Base-by-base conservation (phyloP, 23 tunicate genomes). In the Botrylloides violaceus region DNA sequence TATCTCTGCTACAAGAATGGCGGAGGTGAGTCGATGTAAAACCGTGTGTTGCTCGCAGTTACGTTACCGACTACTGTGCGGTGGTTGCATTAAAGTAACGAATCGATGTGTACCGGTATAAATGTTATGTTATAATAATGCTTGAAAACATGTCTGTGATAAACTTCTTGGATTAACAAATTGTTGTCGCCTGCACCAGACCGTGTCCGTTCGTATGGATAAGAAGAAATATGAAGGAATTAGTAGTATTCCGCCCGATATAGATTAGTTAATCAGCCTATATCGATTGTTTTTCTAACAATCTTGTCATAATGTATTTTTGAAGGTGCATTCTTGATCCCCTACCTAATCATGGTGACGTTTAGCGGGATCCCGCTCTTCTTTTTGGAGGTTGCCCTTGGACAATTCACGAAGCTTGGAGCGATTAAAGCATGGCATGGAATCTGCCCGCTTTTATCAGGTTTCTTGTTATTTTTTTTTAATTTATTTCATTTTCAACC, bases 301-400 rank as follows among this genome's bases (percentile, higher is more conserved):
- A n/a, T n/a, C n/a, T n/a, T n/a, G n/a, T n/a, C n/a, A 43, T 43
- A 43, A 43, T 43, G 33, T 30, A 71, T 57, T 55, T 61, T 65
- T 68, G 2, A 37, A 90, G 99, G 99, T 3, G 99, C 99, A 20
- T 95, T 95, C 58, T 66, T 95, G 37, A 82, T 95, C 30, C 99
- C 99, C 3, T 95, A 95, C 56, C 43, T 95, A 57, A 79, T 95
- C 25, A 84, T 95, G 49, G 94, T 89, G 22, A 36, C 92, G 0
- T 33, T 95, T 26, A 83, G 95, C 36, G 99, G 99, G n/a, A 68
- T 95, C 55, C 99, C 99, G 28, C 79, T 95, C 50, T 95, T 95
- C 80, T 83, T 95, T 53, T 77, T 95, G 64, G 99, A 95, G 64
- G 90, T 95, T 3, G 59, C 99, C 9, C 64, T 95, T 30, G 99